phyloP scores from a whole-genome alignment of 2,797 vertebrate species.

The Acanthurus lineatus region DNA sequence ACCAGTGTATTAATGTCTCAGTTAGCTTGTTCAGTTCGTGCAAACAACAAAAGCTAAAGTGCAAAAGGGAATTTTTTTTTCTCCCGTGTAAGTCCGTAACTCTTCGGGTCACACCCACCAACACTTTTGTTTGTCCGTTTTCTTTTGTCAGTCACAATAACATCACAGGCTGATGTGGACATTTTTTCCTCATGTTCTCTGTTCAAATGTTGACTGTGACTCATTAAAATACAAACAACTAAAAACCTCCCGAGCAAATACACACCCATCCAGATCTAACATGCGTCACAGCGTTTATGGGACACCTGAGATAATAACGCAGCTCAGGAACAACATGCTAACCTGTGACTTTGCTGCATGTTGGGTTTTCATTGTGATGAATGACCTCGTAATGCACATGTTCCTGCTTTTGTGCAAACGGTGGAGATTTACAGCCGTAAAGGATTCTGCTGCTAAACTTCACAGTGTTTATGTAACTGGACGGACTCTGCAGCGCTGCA shows the following conservation, averaged over 20 bases:
- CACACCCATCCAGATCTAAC: constrained; percentile 6
- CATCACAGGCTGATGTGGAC: not conserved
- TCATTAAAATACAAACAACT: not conserved
- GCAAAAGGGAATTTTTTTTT: not conserved
- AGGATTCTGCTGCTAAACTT: not conserved
- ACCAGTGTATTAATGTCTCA: too few species aligned
- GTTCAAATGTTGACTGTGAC: constrained; percentile 45
- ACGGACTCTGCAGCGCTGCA: not conserved
- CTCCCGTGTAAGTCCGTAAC: not conserved
- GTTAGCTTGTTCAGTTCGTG: not conserved
- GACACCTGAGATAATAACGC: too few species aligned
- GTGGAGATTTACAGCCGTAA: too few species aligned
- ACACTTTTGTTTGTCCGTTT: too few species aligned
- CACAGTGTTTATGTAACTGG: not conserved
- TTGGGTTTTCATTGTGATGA: too few species aligned
- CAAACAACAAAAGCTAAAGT: not conserved
- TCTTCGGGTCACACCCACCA: not conserved
- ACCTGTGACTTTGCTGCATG: too few species aligned
- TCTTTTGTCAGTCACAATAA: constrained; percentile 11
- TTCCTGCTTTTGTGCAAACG: not conserved
- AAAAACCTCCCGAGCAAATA: not conserved
- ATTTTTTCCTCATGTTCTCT: not conserved
- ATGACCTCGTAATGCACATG: not conserved
- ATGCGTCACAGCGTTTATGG: too few species aligned
- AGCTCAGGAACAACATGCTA: too few species aligned